Evolutionary conservation across 2,113 vertebrate genomes (phyloP).

Genomic region (Pampusana beccarii): DNA sequence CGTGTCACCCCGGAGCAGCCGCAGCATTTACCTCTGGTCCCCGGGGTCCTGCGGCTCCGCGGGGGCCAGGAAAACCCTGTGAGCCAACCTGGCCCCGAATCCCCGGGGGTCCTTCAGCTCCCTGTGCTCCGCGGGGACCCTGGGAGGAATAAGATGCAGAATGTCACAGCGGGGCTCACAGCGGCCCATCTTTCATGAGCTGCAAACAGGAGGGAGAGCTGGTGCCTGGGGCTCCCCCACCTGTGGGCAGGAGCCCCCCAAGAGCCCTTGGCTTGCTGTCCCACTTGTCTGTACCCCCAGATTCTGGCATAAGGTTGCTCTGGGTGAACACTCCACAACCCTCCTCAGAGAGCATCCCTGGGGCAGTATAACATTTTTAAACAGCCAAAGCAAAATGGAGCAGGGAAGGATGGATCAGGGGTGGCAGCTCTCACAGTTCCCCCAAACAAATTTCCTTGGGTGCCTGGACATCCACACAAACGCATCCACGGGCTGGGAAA

Average conservation of each 20-base stretch:
- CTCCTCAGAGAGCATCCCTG: background rate
- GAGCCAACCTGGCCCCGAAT: conserved; percentile 77
- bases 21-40: conserved; percentile 75
- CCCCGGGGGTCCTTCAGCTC: conserved; percentile 78
- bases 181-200: no score
- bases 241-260: background rate
- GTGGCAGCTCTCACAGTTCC: fast-evolving
- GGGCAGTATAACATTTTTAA: background rate
- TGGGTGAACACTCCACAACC: background rate
- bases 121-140: conserved; percentile 79
- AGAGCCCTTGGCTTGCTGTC: background rate
- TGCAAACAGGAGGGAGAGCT: background rate
- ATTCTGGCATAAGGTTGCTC: background rate
- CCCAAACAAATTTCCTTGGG: background rate
- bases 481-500: background rate
- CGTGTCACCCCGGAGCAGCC: fast-evolving
- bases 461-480: background rate
- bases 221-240: no score
- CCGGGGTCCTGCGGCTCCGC: conserved; percentile 69
- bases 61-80: conserved; percentile 79
- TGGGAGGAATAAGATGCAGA: conserved; percentile 29
- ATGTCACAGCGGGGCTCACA: background rate
- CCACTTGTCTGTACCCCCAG: fast-evolving
- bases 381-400: background rate
- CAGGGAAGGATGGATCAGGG: background rate